Evolutionary conservation across 2,113 vertebrate genomes (phyloP), one percentile per base, ranked within the genome.

Genomic region (Chaetodon trifascialis): DNA sequence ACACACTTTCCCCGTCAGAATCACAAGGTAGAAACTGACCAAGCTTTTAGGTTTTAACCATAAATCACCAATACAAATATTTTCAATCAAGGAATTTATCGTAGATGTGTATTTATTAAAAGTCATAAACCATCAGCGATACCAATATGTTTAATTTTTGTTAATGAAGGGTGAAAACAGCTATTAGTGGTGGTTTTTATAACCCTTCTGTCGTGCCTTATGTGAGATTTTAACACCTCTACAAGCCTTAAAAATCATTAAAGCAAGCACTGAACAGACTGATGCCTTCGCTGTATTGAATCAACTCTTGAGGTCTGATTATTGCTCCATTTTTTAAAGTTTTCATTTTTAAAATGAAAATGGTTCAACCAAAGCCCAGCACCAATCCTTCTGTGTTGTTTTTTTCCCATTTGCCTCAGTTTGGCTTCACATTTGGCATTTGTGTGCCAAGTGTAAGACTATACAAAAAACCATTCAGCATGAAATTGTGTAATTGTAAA

Each of bases 11-110:
- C 6, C 83, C 89, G 3, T 81, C 91, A 47, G 88, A 92, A 44
- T 77, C 89, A 30, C 79, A 90, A 79, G 93, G 93, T 94, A 73
- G 73, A 38, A 34, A 17, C 65, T 75, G 87, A 72, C 5, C n/a
- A 36, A 15, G 30, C 30, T 30, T 30, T 30, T 30, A 30, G 30
- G 2, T 44, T 44, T 44, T 3, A 40, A 38, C 23, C 34, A 46
- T 52, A 17, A 19, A 49, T 30, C 7, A 21, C 2, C 15, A 19
- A 11, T 47, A 40, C 17, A 15, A 52, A 66, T 36, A 30, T 42
- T 21, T 23, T 56, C 10, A 47, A 47, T 44, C 11, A 9, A 42
- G 2, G 21, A 14, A 66, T 58, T 59, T n/a, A 52, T 36, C 11
- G 16, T 5, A 42, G 42, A 55, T 16, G 25, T 46, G 15, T 30